Evolutionary conservation across 2,888 invertebrate genomes (phyloP).

Genomic region (Sphaerophoria taeniata): DNA sequence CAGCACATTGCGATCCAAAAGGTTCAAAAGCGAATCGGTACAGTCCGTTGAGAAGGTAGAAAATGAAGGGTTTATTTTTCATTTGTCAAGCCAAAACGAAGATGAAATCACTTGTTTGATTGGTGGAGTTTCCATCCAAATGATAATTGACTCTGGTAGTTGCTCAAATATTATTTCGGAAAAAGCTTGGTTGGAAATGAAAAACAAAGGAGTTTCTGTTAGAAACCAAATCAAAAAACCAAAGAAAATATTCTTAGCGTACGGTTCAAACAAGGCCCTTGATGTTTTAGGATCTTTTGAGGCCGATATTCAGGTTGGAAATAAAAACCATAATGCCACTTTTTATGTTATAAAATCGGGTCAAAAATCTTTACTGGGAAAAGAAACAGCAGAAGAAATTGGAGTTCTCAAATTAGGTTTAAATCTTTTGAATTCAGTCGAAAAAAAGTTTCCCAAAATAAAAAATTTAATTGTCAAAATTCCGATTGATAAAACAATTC

Average conservation of each 20-base stretch:
- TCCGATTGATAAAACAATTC: too few relatives aligned
- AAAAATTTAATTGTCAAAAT: not conserved
- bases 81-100: not conserved
- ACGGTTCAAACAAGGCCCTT: not conserved
- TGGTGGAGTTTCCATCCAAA: not conserved
- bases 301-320: too few relatives aligned
- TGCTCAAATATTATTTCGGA: not conserved
- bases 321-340: too few relatives aligned
- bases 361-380: too few relatives aligned
- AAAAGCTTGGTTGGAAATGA: not conserved
- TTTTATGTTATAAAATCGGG: too few relatives aligned
- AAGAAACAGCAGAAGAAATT: not conserved
- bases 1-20: slow-evolving; percentile 1
- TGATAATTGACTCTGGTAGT: slow-evolving; percentile 6
- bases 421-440: slow-evolving; percentile 4
- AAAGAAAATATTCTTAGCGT: slow-evolving; percentile 7
- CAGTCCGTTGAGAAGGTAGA: not conserved
- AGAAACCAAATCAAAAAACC: slow-evolving; percentile 17
- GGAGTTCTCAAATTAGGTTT: not conserved
- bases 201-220: slow-evolving; percentile 8
- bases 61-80: slow-evolving; percentile 9
- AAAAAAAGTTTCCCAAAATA: slow-evolving; percentile 5
- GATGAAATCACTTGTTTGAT: not conserved
- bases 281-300: not conserved
- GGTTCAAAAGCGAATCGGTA: not conserved